phyloP scores from a whole-genome alignment of 2,797 vertebrate genomes.

The Stomatorhinus walkeri region DNA sequence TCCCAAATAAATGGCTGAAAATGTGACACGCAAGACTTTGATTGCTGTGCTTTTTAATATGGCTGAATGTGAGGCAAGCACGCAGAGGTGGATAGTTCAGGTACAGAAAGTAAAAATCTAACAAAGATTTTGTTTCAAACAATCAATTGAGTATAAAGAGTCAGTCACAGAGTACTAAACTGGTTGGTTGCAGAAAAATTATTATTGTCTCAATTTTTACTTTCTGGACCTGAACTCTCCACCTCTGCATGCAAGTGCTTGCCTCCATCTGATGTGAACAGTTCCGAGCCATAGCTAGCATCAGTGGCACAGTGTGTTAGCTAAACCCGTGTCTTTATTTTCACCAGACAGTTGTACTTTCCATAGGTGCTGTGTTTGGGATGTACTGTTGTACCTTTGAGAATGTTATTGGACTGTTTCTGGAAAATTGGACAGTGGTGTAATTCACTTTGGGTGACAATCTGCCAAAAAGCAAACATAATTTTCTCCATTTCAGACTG shows the following conservation, averaged over 20 bases:
- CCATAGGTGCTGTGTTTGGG: background rate
- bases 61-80: background rate
- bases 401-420: background rate
- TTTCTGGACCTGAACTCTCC: background rate
- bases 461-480: background rate
- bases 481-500: slow-evolving; percentile 65
- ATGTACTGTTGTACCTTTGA: background rate
- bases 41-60: background rate
- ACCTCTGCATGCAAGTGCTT: background rate
- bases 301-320: background rate
- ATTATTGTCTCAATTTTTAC: background rate
- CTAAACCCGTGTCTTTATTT: background rate
- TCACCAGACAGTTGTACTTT: background rate
- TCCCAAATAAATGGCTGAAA: background rate
- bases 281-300: background rate
- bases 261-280: background rate
- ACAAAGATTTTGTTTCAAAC: background rate
- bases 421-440: background rate
- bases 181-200: background rate
- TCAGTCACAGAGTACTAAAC: background rate
- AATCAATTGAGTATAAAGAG: background rate
- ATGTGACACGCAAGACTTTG: background rate
- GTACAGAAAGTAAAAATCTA: background rate
- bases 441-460: background rate
- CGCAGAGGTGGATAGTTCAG: background rate